Evolutionary conservation across 1,140 invertebrate species (phyloP), one percentile per base, ranked within the genome.

Genomic region (Zaprionus kolodkinae): DNA sequence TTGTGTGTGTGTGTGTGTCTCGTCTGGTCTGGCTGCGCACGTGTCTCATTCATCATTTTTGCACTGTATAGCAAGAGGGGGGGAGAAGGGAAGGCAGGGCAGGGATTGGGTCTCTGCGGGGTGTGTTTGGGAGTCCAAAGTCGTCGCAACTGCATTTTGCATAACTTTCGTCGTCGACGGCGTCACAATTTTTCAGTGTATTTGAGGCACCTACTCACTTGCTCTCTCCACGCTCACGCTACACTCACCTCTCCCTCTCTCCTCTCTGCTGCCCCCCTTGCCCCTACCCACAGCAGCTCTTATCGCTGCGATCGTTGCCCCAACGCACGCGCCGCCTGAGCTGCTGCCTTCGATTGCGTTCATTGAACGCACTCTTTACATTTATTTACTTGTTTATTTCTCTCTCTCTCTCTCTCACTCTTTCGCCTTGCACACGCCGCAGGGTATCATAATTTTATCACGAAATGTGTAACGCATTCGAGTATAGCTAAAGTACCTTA

Each of bases 341-440:
- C n/a, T n/a, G n/a, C n/a, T n/a, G n/a, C n/a, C n/a, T 38, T 52
- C 56, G 35, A 50, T 15, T 73, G 85, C 84, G 84, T 89, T 88
- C 85, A 84, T 76, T 89, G 84, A 88, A 88, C 84, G 84, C 84
- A 89, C 81, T 68, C 81, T 68, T 71, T 65, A 69, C 27, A 43
- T 65, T 45, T 15, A 45, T 45, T 43, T 45, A 45, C 40, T 15
- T 15, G 40, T 21, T 21, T 21, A 1, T 21, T 2, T 21, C 21
- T 21, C 21, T 21, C 15, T 45, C n/a, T 10, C 15, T 45, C n/a
- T 6, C 40, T 57, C 21, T 21, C 2, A 15, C 15, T 45, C n/a
- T 10, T 45, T 45, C n/a, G 6, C 40, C 15, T 65, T 57, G 30
- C 55, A 38, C 33, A 12, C 45, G 45, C 45, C 45, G 40, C 40